Evolutionary conservation across 2,888 invertebrate species (phyloP).

Genomic region (Tolmerus cingulatus): DNA sequence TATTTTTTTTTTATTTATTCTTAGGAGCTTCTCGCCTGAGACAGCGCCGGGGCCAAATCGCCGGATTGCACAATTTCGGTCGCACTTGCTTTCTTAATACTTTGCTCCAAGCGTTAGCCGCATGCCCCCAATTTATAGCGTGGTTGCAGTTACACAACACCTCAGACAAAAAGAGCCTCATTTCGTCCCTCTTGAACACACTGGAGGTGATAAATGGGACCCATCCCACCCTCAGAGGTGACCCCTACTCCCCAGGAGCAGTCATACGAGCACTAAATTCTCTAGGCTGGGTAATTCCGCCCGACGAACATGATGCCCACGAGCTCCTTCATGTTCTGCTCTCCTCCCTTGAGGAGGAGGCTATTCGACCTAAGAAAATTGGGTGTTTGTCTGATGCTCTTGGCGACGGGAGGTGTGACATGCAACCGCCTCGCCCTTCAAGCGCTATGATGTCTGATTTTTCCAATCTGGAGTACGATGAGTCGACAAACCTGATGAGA

Average conservation of each 20-base stretch:
- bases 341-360: slow-evolving; percentile 90
- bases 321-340: slow-evolving; percentile 90
- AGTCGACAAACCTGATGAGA: slow-evolving; percentile 60
- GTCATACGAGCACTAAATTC: slow-evolving; percentile 77
- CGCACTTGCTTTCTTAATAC: slow-evolving; percentile 94
- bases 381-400: slow-evolving; percentile 80
- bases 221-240: slow-evolving; percentile 70
- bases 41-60: slow-evolving; percentile 75
- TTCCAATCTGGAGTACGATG: slow-evolving; percentile 61
- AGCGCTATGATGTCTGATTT: slow-evolving; percentile 64
- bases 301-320: slow-evolving; percentile 93
- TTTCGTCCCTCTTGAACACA: slow-evolving; percentile 76
- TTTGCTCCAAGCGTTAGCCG: slow-evolving; percentile 86
- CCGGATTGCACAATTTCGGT: slow-evolving; percentile 89
- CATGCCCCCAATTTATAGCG: slow-evolving; percentile 82
- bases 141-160: slow-evolving; percentile 77
- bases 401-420: slow-evolving; percentile 65
- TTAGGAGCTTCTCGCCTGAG: slow-evolving; percentile 65
- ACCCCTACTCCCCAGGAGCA: slow-evolving; percentile 70
- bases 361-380: slow-evolving; percentile 60
- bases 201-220: slow-evolving; percentile 80
- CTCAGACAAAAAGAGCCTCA: slow-evolving; percentile 74
- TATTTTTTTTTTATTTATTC: neutral
- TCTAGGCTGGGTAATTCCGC: slow-evolving; percentile 86
- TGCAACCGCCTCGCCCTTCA: slow-evolving; percentile 67